These are phyloP conservation scores for Emydoidea blandingii DNA, from an alignment of 2,797 vertebrate species.

Conservation along the genomic window DNA sequence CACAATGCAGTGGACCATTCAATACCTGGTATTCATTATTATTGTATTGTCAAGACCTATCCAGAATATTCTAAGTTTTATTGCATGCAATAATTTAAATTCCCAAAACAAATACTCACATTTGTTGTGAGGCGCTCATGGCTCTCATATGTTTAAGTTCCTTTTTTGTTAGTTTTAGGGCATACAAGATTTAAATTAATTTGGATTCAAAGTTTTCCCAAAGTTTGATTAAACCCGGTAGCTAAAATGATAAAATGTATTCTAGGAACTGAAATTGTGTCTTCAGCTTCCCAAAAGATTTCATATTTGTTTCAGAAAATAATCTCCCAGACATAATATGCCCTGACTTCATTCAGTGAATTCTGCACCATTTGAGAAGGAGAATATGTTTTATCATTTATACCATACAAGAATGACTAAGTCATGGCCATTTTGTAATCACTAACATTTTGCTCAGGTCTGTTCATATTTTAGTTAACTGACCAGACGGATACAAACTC, in stretches of 20 bases:
- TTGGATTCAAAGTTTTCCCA: constrained; percentile 7
- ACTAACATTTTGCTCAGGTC: not conserved
- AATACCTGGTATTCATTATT: not conserved
- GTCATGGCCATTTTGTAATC: constrained; percentile 5
- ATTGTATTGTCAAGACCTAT: constrained; percentile 22
- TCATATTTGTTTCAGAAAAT: constrained; percentile 13
- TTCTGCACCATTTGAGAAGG: not conserved
- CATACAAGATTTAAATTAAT: not conserved
- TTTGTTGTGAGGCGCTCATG: not conserved
- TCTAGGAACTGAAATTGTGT: not conserved
- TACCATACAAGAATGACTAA: constrained; percentile 23
- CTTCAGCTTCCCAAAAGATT: not conserved
- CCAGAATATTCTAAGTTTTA: not conserved
- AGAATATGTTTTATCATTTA: not conserved
- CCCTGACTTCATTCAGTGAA: not conserved
- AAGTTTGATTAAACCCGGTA: not conserved
- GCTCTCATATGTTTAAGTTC: not conserved
- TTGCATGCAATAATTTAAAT: fast-evolving
- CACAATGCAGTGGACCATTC: constrained; percentile 36
- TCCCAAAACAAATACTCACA: not conserved
- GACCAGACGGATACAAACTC: not conserved
- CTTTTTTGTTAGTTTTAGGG: not conserved
- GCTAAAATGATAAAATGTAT: not conserved
- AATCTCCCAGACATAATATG: not conserved
- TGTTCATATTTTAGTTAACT: not conserved